phyloP scores from a whole-genome alignment of 2,888 invertebrate species.

The Cremastinae sp. region DNA sequence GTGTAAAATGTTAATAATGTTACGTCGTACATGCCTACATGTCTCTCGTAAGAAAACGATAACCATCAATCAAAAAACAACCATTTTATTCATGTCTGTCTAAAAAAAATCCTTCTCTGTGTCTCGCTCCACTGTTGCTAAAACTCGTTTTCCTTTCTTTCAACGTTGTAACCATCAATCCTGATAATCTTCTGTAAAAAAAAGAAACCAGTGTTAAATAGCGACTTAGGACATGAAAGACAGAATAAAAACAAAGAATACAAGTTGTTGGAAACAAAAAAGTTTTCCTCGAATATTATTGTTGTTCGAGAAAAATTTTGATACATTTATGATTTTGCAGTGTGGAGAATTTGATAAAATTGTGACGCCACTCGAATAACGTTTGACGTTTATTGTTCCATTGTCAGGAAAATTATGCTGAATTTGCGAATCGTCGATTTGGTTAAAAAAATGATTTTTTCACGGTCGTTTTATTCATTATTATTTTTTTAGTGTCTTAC shows the following conservation, averaged over 20 bases:
- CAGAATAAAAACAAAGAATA: background rate
- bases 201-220: background rate
- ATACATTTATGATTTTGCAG: slow-evolving; percentile 41
- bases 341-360: slow-evolving; percentile 21
- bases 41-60: slow-evolving; percentile 61
- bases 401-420: no score
- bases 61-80: slow-evolving; percentile 52
- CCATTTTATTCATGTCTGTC: slow-evolving; percentile 44
- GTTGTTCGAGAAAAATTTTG: slow-evolving; percentile 17
- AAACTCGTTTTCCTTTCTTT: slow-evolving; percentile 29
- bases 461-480: no score
- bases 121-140: slow-evolving; percentile 37
- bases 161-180: background rate
- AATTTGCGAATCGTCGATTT: no score
- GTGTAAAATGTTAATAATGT: slow-evolving; percentile 64
- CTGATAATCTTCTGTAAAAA: background rate
- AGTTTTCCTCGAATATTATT: slow-evolving; percentile 19
- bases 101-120: slow-evolving; percentile 36
- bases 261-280: slow-evolving; percentile 23
- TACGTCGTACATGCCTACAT: slow-evolving; percentile 64
- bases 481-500: no score
- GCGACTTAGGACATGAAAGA: slow-evolving; percentile 6
- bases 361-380: background rate
- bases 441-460: no score
- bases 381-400: no score